These are phyloP conservation scores for Oncorhynchus keta DNA, from an alignment of 2,113 vertebrate genomes.

Conservation along the genomic window DNA sequence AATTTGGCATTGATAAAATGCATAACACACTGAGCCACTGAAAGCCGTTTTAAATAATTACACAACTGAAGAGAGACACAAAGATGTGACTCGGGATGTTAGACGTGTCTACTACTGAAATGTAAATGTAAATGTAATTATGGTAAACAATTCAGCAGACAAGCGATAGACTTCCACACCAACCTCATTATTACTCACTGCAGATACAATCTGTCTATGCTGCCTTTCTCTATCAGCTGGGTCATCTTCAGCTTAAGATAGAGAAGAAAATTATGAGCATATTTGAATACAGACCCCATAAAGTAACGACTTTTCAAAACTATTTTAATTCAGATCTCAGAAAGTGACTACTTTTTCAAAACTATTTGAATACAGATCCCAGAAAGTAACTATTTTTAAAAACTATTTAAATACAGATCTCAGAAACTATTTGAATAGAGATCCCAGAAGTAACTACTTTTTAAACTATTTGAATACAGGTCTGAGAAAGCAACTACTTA, in stretches of 20 bases:
- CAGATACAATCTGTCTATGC: constrained; percentile 50
- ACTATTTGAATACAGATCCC: too few relatives aligned
- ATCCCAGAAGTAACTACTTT: too few relatives aligned
- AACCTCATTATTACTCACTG: constrained; percentile 62
- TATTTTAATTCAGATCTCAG: too few relatives aligned
- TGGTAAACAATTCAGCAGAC: not conserved
- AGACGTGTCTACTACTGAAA: not conserved
- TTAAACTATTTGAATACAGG: too few relatives aligned
- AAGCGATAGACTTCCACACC: constrained; percentile 9
- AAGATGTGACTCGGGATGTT: not conserved
- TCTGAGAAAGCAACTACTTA: too few relatives aligned
- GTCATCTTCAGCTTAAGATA: constrained; percentile 54
- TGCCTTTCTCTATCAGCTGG: constrained; percentile 34
- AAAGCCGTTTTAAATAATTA: not conserved
- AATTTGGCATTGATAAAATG: not conserved
- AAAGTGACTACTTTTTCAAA: too few relatives aligned
- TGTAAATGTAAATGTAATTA: too few relatives aligned
- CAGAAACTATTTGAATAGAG: too few relatives aligned
- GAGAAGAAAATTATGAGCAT: constrained; percentile 3
- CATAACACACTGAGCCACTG: not conserved
- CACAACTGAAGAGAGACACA: constrained; percentile 3
- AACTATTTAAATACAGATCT: too few relatives aligned
- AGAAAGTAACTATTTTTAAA: too few relatives aligned
- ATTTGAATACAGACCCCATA: too few relatives aligned
- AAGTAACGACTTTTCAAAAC: too few relatives aligned